These are phyloP conservation scores for Dione juno DNA, from an alignment of 2,888 invertebrate species.

Conservation along the genomic window DNA sequence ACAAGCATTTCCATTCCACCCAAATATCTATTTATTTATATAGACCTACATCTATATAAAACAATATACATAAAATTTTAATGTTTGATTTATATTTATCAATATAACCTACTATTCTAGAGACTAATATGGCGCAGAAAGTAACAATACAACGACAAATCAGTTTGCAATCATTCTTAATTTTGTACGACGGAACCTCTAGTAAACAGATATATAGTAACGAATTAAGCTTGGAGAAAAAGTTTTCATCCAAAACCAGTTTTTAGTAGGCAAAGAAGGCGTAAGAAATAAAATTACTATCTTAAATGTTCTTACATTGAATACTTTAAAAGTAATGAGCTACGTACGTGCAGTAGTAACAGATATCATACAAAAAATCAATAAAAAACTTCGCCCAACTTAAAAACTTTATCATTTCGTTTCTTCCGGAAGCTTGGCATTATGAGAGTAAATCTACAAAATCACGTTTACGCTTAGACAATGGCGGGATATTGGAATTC, in stretches of 20 bases:
- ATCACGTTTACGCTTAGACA: slow-evolving; percentile 36
- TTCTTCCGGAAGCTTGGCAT: not conserved
- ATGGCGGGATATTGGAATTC: slow-evolving; percentile 40
- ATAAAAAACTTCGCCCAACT: not conserved
- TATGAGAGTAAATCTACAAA: slow-evolving; percentile 22
- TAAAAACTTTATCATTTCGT: not conserved
- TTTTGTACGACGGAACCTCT: too few species aligned
- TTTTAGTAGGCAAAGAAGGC: too few species aligned
- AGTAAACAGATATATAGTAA: too few species aligned
- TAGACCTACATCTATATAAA: not conserved
- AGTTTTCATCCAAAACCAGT: too few species aligned
- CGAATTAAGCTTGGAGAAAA: too few species aligned
- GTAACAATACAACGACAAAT: not conserved
- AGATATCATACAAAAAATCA: slow-evolving; percentile 5
- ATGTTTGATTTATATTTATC: not conserved
- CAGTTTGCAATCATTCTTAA: too few species aligned
- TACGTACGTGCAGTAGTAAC: not conserved
- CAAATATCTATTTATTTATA: too few species aligned
- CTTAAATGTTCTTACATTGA: not conserved
- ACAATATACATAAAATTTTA: not conserved
- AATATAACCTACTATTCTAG: too few species aligned
- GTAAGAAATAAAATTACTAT: not conserved
- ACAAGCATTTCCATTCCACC: too few species aligned
- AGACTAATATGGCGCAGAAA: not conserved
- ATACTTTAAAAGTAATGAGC: not conserved